Evolutionary conservation across 1,140 invertebrate species (phyloP).

Genomic region (Oedothorax gibbosus): DNA sequence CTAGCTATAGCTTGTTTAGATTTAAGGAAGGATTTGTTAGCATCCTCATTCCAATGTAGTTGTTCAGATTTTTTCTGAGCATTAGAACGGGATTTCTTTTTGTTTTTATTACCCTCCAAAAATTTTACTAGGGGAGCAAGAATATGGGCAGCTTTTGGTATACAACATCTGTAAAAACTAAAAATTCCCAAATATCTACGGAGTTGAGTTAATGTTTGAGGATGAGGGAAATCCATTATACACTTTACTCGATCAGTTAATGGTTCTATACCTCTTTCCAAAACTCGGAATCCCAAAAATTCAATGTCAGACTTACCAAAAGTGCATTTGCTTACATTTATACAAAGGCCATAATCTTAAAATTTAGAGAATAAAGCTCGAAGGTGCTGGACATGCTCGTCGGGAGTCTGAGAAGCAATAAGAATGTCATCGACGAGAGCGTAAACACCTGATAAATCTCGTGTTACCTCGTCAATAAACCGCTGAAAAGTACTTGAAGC

Average conservation of each 20-base stretch:
- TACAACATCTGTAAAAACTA: constrained; percentile 66
- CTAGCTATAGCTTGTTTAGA: constrained; percentile 10
- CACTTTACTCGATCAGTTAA: constrained; percentile 30
- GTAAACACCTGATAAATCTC: constrained; percentile 12
- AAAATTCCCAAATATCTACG: constrained; percentile 67
- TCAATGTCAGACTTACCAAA: constrained; percentile 27
- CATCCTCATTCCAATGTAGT: neutral
- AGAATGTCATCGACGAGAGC: constrained; percentile 63
- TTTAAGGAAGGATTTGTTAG: neutral
- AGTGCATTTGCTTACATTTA: constrained; percentile 64
- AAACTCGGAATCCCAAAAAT: constrained; percentile 49
- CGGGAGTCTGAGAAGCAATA: constrained; percentile 66
- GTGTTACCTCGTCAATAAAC: constrained; percentile 49
- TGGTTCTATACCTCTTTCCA: constrained; percentile 41
- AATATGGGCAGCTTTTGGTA: constrained; percentile 37
- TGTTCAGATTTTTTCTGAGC: neutral
- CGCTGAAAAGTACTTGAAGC: constrained; percentile 49
- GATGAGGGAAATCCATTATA: constrained; percentile 63
- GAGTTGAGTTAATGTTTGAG: constrained; percentile 65
- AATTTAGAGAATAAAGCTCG: constrained; percentile 66
- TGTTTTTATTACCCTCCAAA: constrained; percentile 13
- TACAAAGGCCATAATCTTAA: constrained; percentile 63
- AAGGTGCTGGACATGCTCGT: constrained; percentile 68
- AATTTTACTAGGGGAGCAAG: neutral
- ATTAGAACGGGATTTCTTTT: neutral